A percentile compares a stretch with the other conserved stretches of the same genome.
phyloP scores from a whole-genome alignment of 2,113 vertebrate species.

The Bettongia penicillata region DNA sequence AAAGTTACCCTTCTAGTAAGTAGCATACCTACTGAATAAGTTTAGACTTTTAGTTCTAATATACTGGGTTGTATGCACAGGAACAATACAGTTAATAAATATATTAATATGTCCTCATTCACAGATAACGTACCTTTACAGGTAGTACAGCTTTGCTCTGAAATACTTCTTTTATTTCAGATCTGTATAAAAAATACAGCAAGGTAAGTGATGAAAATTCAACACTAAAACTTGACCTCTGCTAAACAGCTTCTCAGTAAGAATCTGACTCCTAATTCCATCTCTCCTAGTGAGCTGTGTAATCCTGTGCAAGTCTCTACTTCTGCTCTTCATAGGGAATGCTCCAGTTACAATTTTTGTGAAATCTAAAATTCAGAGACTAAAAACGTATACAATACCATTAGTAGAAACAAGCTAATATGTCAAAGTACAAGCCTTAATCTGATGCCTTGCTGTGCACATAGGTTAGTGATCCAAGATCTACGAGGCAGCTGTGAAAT shows the following conservation, averaged over 20 bases:
- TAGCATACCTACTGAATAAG: background rate
- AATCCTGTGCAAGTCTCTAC: background rate
- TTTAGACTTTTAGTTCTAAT: background rate
- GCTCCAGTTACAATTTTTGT: background rate
- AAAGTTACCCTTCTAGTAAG: background rate
- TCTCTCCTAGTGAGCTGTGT: background rate
- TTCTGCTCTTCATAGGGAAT: background rate
- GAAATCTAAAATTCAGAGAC: background rate
- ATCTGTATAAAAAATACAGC: constrained; percentile 75
- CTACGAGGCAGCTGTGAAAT: background rate
- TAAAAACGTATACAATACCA: background rate
- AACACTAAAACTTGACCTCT: background rate
- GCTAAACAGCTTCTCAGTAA: background rate
- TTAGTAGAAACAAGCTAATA: background rate
- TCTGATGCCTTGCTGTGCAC: background rate
- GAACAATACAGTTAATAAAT: background rate
- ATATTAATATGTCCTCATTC: too few species aligned
- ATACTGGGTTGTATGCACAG: background rate
- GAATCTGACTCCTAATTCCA: background rate
- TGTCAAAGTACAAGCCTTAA: background rate
- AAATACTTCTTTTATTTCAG: constrained; percentile 79
- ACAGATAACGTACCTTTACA: constrained; percentile 85
- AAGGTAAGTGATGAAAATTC: background rate
- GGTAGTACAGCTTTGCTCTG: constrained; percentile 79
- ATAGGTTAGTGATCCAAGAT: background rate